phyloP scores from a whole-genome alignment of 2,797 vertebrate species.

The Helicolenus hilgendorfi region DNA sequence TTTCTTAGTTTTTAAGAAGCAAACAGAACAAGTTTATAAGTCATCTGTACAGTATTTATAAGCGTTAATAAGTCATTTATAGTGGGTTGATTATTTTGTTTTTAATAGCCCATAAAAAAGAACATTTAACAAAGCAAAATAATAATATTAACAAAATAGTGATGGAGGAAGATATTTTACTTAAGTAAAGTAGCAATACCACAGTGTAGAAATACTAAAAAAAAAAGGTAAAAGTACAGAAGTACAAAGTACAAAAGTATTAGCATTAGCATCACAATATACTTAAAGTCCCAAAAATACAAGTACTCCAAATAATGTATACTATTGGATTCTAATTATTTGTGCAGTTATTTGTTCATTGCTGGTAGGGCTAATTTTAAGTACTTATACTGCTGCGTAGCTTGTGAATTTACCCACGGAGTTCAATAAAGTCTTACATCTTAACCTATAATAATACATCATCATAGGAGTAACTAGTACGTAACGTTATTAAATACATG shows the following conservation, averaged over 20 bases:
- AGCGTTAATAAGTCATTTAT: neutral
- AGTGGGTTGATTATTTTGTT: too few relatives aligned
- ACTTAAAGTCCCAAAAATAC: neutral
- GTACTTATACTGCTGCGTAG: neutral
- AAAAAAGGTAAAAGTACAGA: too few relatives aligned
- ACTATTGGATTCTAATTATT: neutral
- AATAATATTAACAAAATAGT: too few relatives aligned
- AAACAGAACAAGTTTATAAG: neutral
- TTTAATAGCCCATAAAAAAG: too few relatives aligned
- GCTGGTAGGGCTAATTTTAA: fast-evolving
- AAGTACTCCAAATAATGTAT: neutral
- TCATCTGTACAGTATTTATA: neutral
- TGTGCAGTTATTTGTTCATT: neutral
- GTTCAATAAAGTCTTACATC: neutral
- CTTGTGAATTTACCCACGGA: neutral
- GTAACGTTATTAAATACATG: neutral
- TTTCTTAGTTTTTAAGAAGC: neutral
- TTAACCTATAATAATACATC: neutral
- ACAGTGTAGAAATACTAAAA: neutral
- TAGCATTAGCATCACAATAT: too few relatives aligned
- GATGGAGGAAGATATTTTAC: neutral
- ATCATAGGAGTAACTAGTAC: neutral
- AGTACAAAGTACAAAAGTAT: too few relatives aligned
- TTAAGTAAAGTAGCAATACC: neutral
- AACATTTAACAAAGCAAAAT: too few relatives aligned